Base-by-base conservation (phyloP, 1,140 invertebrate genomes). In the Lepidurus couesii region DNA sequence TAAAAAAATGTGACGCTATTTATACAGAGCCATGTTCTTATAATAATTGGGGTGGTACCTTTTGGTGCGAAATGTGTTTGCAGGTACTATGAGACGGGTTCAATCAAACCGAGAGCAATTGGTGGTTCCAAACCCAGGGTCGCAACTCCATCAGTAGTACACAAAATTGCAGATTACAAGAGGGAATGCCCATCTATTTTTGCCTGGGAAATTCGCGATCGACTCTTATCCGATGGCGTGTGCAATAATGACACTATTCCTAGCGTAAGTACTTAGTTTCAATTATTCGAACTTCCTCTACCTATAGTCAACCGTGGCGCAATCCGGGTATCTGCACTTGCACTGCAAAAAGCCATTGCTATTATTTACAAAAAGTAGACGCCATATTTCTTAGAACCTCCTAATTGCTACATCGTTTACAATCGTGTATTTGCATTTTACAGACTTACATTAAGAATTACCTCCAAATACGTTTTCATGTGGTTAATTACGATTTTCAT, bases 221-320 rank as follows among this genome's bases (percentile, higher is more conserved):
- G 97, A 84, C 90, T 99, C 78, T 89, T 99, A 26, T 93, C 94
- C 75, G 98, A 99, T 86, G 95, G 93, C 80, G 93, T 98, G 78
- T 99, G 98, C 89, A 98, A 95, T 86, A 97, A 97, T 86, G 98
- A 99, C 86, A 99, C 98, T 87, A 99, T 99, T 82, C 98, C 98
- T 79, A 98, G 96, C 86, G 98, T 99, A 88, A 98, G 97, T 96
- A 86, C 44, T 1, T 11, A 42, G 74, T 43, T 76, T 34, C 42
- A 11, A 6, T 78, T n/a, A 11, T 5, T 47, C 2, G 34, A 3
- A 34, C 2, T 34, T 34, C 34, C 34, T 34, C 34, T 4, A 34
- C 34, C 34, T 34, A 34, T 34, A n/a, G n/a, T n/a, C n/a, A n/a
- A 34, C 34, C 34, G 34, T 34, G 34, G 34, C 26, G 3, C 26